These are phyloP conservation scores for Dicyrtoma fusca DNA, from an alignment of 2,888 invertebrate genomes.

Conservation along the genomic window DNA sequence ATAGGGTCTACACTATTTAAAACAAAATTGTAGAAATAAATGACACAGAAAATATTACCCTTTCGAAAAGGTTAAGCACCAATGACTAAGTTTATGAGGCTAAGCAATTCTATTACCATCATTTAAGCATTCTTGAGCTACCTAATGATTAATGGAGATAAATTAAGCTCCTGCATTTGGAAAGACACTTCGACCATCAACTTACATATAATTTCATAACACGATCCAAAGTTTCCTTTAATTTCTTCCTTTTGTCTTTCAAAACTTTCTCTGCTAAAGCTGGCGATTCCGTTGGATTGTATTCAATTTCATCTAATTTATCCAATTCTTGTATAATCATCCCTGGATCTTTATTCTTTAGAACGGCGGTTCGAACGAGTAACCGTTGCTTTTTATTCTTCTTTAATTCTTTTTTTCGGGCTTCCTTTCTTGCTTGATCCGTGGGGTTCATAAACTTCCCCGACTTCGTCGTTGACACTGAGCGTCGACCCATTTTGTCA, in stretches of 20 bases:
- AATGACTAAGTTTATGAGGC: no score
- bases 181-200: no score
- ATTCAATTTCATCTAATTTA: constrained; percentile 98
- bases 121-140: not conserved
- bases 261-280: constrained; percentile 95
- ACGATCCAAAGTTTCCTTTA: constrained; percentile 91
- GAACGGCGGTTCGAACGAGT: constrained; percentile 92
- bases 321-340: constrained; percentile 95
- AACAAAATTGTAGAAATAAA: no score
- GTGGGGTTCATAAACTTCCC: constrained; percentile 99
- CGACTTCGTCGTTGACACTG: constrained; percentile 99
- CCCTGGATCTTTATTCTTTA: constrained; percentile 96
- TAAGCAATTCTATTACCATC: no score
- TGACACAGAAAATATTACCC: no score
- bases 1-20: no score
- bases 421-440: constrained; percentile 98
- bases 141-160: not conserved
- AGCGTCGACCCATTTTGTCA: constrained; percentile 94
- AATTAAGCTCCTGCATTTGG: not conserved
- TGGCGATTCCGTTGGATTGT: constrained; percentile 90
- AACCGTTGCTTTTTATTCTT: constrained; percentile 97
- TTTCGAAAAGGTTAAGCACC: no score
- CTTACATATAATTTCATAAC: constrained; percentile 95
- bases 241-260: constrained; percentile 92
- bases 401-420: constrained; percentile 94